phyloP scores from a whole-genome alignment of 2,797 vertebrate genomes.

The Kryptolebias ocellatus region DNA sequence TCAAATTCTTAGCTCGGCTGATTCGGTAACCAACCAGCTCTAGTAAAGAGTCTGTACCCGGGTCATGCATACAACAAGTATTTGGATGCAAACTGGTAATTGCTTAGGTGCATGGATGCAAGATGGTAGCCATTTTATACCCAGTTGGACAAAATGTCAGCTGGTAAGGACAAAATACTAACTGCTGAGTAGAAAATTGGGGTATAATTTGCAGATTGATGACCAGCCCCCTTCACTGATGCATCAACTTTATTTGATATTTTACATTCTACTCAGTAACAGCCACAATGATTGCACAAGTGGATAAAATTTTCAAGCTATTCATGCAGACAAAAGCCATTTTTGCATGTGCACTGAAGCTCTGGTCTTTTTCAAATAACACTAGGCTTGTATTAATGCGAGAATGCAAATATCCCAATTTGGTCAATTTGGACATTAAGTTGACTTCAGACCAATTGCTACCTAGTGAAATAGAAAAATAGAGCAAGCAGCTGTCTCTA shows the following conservation, averaged over 20 bases:
- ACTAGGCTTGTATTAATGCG: not conserved
- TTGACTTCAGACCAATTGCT: not conserved
- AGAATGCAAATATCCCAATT: conserved; percentile 4
- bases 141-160: too few species aligned
- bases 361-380: not conserved
- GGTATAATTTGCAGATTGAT: conserved; percentile 18
- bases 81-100: too few species aligned
- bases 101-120: too few species aligned
- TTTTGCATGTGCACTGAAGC: not conserved
- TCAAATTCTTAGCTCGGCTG: too few species aligned
- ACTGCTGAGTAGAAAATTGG: conserved; percentile 53
- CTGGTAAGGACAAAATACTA: too few species aligned
- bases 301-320: conserved; percentile 38
- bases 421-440: not conserved
- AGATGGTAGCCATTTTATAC: too few species aligned
- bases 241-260: conserved; percentile 62
- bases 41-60: too few species aligned
- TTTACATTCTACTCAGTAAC: conserved; percentile 52
- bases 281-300: conserved; percentile 44
- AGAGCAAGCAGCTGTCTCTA: not conserved
- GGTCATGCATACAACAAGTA: too few species aligned
- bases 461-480: not conserved
- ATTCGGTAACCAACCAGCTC: too few species aligned
- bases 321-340: conserved; percentile 23
- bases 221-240: conserved; percentile 46